Evolutionary conservation across 1,140 invertebrate genomes (phyloP).

Genomic region (Panulirus ornatus): DNA sequence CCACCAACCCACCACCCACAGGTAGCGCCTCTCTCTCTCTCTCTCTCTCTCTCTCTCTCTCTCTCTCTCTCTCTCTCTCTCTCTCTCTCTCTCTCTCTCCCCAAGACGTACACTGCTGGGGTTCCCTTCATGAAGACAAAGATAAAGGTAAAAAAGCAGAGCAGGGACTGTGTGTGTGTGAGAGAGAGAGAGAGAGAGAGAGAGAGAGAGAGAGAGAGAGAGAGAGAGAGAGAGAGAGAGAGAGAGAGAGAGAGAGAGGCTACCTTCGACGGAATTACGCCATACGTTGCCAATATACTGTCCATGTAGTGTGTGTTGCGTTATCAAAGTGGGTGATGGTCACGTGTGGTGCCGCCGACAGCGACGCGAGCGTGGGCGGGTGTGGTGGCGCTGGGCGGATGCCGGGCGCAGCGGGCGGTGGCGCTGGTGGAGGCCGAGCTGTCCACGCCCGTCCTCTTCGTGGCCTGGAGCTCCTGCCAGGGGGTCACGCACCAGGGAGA

Average conservation of each 20-base stretch:
- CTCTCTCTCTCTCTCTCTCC: background rate
- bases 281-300: no score
- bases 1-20: no score
- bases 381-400: background rate
- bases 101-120: background rate
- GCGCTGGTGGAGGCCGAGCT: background rate
- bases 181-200: no score
- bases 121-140: no score
- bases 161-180: no score
- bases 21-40: slow-evolving; percentile 10
- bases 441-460: background rate
- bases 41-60: slow-evolving; percentile 9
- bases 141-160: no score
- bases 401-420: background rate
- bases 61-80: slow-evolving; percentile 10
- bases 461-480: background rate
- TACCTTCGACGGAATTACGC: no score
- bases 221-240: no score
- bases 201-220: no score
- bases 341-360: background rate
- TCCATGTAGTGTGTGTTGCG: no score
- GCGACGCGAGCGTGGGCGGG: background rate
- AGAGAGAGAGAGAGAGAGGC: no score
- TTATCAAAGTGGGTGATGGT: no score
- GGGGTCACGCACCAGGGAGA: background rate